These are phyloP conservation scores for Sminthurides aquaticus DNA, from an alignment of 2,888 invertebrate species.

Conservation along the genomic window DNA sequence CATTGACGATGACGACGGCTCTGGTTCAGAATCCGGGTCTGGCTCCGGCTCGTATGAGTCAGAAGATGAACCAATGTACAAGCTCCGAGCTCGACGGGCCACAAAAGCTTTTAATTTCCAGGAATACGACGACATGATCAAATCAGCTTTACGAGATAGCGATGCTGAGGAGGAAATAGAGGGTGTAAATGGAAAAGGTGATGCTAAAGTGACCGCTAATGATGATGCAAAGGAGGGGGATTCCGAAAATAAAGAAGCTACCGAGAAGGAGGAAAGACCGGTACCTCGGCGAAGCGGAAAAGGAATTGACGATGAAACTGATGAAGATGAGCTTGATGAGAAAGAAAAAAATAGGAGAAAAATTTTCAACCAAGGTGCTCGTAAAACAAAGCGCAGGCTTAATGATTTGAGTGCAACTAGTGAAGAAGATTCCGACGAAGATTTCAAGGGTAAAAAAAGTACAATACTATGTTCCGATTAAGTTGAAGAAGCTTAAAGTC, in stretches of 20 bases:
- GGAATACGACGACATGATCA: conserved; percentile 92
- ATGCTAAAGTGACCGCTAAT: conserved; percentile 24
- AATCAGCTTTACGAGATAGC: conserved; percentile 68
- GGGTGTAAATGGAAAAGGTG: conserved; percentile 45
- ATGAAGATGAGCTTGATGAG: conserved; percentile 37
- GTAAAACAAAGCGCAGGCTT: conserved; percentile 53
- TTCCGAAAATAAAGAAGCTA: not conserved
- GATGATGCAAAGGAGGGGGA: not conserved
- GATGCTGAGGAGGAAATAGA: conserved; percentile 45
- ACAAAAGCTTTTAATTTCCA: conserved; percentile 73
- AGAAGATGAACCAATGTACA: conserved; percentile 64
- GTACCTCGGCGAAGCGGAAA: not conserved
- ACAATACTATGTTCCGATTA: conserved; percentile 37
- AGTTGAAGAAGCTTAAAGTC: not conserved
- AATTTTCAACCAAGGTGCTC: conserved; percentile 17
- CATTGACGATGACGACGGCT: conserved; percentile 39
- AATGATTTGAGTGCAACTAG: conserved; percentile 72
- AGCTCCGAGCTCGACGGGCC: conserved; percentile 70
- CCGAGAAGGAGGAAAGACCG: not conserved
- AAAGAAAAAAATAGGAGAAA: conserved; percentile 34
- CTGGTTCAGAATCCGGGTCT: conserved; percentile 23
- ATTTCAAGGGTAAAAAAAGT: conserved; percentile 76
- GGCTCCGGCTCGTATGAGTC: conserved; percentile 33
- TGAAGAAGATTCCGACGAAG: conserved; percentile 74
- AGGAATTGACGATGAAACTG: conserved; percentile 25